Percentiles rank a stretch among this genome's conserved stretches.
Conservation (phyloP, 2,888 invertebrate species). For the Calameuta pallipes region DNA sequence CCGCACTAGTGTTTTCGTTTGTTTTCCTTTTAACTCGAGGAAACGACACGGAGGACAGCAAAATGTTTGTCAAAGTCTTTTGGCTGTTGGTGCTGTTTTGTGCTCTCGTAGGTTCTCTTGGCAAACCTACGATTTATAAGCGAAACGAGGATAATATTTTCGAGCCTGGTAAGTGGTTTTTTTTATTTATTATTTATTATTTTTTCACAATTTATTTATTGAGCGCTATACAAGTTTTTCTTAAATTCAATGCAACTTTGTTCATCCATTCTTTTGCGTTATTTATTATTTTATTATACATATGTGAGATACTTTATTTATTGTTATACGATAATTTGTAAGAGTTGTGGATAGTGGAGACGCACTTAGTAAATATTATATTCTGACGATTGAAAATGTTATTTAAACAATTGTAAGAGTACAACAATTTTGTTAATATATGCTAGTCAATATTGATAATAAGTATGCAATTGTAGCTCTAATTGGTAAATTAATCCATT, state of each 20-base stretch:
- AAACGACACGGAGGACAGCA: conserved; percentile 3
- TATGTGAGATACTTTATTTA: background rate
- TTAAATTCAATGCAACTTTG: background rate
- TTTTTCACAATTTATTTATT: background rate
- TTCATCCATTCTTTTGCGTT: background rate
- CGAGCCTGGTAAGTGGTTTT: conserved; percentile 51
- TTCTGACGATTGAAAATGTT: no score
- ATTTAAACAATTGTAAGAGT: no score
- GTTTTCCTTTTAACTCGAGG: background rate
- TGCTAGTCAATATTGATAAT: background rate
- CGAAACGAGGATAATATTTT: conserved; percentile 57
- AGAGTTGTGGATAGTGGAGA: background rate
- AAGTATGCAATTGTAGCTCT: background rate
- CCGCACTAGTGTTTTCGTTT: background rate
- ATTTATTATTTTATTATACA: background rate
- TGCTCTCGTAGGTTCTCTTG: conserved; percentile 35
- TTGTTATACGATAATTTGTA: background rate
- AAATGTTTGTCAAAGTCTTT: conserved; percentile 29
- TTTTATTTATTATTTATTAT: background rate
- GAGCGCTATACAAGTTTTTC: background rate
- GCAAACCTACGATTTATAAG: conserved; percentile 58
- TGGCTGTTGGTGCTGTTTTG: conserved; percentile 31
- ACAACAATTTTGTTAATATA: background rate
- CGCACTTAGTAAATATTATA: background rate
- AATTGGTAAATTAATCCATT: background rate